Conservation (phyloP, 1,140 invertebrate genomes). For the Eurosta solidaginis region DNA sequence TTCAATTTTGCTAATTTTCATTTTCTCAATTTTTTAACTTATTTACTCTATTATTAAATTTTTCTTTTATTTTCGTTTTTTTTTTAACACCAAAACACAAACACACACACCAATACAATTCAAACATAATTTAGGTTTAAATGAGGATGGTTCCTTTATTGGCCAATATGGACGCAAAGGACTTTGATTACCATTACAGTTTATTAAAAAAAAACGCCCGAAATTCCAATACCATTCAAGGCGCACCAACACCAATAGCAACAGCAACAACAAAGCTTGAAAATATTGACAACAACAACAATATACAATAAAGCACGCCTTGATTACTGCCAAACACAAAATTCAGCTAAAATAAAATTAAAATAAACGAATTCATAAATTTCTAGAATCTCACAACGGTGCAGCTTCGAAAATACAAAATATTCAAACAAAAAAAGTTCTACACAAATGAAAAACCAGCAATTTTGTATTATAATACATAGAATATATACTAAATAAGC, state of each 20-base stretch:
- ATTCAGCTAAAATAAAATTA: background rate
- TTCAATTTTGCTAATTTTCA: background rate
- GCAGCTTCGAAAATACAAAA: background rate
- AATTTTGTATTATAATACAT: slow-evolving; percentile 7
- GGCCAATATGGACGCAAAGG: slow-evolving; percentile 88
- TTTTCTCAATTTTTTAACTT: background rate
- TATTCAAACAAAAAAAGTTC: background rate
- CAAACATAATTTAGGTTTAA: slow-evolving; percentile 75
- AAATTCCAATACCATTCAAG: background rate
- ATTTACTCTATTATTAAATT: background rate
- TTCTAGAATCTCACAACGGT: background rate
- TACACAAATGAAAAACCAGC: background rate
- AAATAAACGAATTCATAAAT: background rate
- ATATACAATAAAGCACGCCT: background rate
- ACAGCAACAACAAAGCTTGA: background rate
- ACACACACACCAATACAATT: background rate
- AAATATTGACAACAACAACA: background rate
- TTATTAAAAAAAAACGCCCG: background rate
- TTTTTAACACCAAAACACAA: background rate
- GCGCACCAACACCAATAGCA: background rate
- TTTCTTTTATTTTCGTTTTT: slow-evolving; percentile 29
- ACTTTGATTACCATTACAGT: slow-evolving; percentile 56
- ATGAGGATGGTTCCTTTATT: slow-evolving; percentile 98
- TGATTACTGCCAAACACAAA: slow-evolving; percentile 8
- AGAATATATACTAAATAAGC: background rate